Evolutionary conservation across 2,797 vertebrate genomes (phyloP).

Genomic region (Takifugu ocellatus): DNA sequence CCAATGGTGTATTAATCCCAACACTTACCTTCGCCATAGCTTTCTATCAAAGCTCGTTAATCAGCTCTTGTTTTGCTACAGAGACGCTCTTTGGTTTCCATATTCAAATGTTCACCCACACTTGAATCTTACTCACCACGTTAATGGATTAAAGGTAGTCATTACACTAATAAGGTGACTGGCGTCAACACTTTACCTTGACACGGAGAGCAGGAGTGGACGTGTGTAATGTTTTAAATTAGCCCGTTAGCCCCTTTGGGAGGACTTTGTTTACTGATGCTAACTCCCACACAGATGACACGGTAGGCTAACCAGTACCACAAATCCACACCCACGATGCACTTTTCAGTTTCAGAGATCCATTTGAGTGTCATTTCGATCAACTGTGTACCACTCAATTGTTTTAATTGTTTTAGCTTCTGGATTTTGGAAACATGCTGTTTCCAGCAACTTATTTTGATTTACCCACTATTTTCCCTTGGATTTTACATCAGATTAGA

Average conservation of each 20-base stretch:
- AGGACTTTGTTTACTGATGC: conserved; percentile 24
- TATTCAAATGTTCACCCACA: conserved; percentile 44
- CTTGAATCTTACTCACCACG: conserved; percentile 19
- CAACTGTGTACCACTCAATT: not conserved
- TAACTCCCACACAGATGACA: conserved; percentile 37
- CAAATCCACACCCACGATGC: not conserved
- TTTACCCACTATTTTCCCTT: no score
- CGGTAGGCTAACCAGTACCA: conserved; percentile 10
- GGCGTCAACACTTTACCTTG: conserved; percentile 25
- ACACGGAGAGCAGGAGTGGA: conserved; percentile 40
- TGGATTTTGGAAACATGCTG: no score
- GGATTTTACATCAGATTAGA: no score
- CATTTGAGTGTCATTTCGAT: not conserved
- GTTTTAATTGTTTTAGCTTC: not conserved
- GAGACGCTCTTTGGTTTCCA: not conserved
- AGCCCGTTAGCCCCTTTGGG: conserved; percentile 6
- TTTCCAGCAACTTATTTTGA: no score
- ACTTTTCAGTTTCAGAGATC: not conserved
- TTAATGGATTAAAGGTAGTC: conserved; percentile 45
- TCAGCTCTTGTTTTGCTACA: conserved; percentile 14
- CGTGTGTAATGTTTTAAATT: conserved; percentile 16
- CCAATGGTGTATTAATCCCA: conserved; percentile 9
- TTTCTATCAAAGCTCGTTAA: conserved; percentile 8
- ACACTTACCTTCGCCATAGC: conserved; percentile 1
- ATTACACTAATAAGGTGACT: conserved; percentile 42